Percentiles rank a stretch among this genome's conserved stretches.
phyloP scores from a whole-genome alignment of 2,888 invertebrate species.

The Patella ulyssiponensis region DNA sequence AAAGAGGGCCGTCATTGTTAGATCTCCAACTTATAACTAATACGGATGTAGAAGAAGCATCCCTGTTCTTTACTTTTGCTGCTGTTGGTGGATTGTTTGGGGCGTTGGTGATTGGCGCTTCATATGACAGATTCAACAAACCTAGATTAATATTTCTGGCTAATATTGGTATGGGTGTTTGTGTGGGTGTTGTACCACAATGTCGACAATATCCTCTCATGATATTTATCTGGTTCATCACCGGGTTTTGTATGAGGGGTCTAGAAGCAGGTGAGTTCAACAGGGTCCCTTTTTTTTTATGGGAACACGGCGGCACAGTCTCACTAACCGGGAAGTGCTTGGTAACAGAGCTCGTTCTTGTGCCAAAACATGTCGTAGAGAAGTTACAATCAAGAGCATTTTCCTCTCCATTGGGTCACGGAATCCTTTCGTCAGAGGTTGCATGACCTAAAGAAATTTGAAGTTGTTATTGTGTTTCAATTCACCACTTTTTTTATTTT shows the following conservation, averaged over 20 bases:
- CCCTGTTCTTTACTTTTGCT: slow-evolving; percentile 62
- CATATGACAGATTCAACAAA: slow-evolving; percentile 50
- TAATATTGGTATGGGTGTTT: slow-evolving; percentile 61
- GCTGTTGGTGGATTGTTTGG: slow-evolving; percentile 67
- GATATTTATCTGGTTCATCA: slow-evolving; percentile 47
- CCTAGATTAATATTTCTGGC: slow-evolving; percentile 63
- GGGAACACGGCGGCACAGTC: no score
- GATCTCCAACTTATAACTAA: slow-evolving; percentile 57
- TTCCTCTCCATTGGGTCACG: no score
- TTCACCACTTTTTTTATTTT: neutral
- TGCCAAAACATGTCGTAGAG: no score
- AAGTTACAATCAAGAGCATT: no score
- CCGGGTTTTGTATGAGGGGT: slow-evolving; percentile 65
- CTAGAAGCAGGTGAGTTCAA: slow-evolving; percentile 34
- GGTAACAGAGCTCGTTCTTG: no score
- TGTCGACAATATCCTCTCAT: slow-evolving; percentile 52
- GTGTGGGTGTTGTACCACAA: slow-evolving; percentile 64
- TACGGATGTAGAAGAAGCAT: slow-evolving; percentile 50
- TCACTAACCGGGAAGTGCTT: no score
- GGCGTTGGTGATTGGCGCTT: slow-evolving; percentile 55
- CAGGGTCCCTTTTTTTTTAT: no score
- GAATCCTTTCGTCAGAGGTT: no score
- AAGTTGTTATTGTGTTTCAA: no score
- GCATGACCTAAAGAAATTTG: no score
- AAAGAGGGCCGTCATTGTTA: slow-evolving; percentile 66